phyloP scores from a whole-genome alignment of 1,140 invertebrate species.

The Microplitis mediator region DNA sequence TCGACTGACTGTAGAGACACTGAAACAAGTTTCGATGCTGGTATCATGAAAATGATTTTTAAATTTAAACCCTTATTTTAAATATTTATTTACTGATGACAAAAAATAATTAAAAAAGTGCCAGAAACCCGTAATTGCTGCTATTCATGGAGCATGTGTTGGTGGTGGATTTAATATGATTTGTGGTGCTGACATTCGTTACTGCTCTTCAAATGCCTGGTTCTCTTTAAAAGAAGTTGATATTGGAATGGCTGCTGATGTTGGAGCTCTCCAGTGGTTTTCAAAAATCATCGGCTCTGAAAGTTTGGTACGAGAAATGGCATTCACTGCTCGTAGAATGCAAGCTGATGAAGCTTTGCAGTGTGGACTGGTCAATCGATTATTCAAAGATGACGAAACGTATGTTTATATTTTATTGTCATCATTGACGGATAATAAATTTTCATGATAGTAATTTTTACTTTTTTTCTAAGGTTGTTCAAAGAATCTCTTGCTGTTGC shows the following conservation, averaged over 20 bases:
- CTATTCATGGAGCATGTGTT: conserved; percentile 87
- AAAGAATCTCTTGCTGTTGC: conserved; percentile 76
- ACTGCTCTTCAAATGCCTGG: conserved; percentile 88
- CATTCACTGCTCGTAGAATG: conserved; percentile 86
- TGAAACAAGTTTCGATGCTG: too few species aligned
- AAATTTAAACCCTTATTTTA: not conserved
- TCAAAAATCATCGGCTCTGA: conserved; percentile 92
- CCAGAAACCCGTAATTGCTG: conserved; percentile 87
- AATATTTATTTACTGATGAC: not conserved
- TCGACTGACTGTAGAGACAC: too few species aligned
- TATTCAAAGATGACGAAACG: conserved; percentile 75
- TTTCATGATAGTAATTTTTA: not conserved
- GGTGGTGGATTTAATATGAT: conserved; percentile 90
- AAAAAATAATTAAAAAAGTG: conserved; percentile 59
- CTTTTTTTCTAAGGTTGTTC: conserved; percentile 67
- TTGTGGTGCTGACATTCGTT: conserved; percentile 88
- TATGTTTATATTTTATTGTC: conserved; percentile 45
- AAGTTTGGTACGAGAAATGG: conserved; percentile 85
- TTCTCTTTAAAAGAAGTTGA: conserved; percentile 91
- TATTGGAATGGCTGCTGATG: conserved; percentile 90
- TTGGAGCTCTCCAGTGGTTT: conserved; percentile 90
- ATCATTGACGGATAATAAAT: not conserved
- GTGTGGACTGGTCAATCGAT: conserved; percentile 76
- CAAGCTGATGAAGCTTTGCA: conserved; percentile 78
- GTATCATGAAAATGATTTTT: not conserved